Evolutionary conservation across 1,140 invertebrate genomes (phyloP).

Genomic region (Papilio dardanus): DNA sequence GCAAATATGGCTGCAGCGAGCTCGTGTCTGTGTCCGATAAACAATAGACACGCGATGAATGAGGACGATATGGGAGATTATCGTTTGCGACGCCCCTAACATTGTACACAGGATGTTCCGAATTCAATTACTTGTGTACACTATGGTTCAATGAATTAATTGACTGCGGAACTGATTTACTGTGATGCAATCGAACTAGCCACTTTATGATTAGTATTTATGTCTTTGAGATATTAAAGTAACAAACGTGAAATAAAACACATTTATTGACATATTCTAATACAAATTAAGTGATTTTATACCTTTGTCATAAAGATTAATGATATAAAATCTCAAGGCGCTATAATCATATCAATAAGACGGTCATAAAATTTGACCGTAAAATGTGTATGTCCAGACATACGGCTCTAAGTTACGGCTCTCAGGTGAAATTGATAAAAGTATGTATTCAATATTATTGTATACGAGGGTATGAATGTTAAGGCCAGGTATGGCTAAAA

Average conservation of each 20-base stretch:
- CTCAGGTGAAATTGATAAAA: too few relatives aligned
- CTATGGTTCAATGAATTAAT: not conserved
- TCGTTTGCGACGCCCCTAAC: conserved; percentile 10
- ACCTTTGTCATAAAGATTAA: conserved; percentile 55
- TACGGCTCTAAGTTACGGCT: too few relatives aligned
- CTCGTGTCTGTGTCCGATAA: conserved; percentile 22
- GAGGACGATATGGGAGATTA: conserved; percentile 31
- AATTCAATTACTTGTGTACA: not conserved
- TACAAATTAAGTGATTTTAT: conserved; percentile 43
- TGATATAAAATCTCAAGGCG: conserved; percentile 44
- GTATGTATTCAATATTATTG: too few relatives aligned
- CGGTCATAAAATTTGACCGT: conserved; percentile 40
- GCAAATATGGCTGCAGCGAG: conserved; percentile 43
- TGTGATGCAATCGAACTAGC: not conserved
- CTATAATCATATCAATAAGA: conserved; percentile 43
- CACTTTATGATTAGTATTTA: not conserved
- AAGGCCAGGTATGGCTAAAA: not conserved
- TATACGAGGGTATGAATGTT: not conserved
- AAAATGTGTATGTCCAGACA: conserved; percentile 9
- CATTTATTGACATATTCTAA: not conserved
- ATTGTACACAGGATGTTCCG: conserved; percentile 26
- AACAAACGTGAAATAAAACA: not conserved
- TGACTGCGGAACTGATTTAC: not conserved
- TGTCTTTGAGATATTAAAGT: not conserved
- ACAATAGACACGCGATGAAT: conserved; percentile 30